These are phyloP conservation scores for Siniperca undulata DNA, from an alignment of 2,797 vertebrate species.

Conservation along the genomic window DNA sequence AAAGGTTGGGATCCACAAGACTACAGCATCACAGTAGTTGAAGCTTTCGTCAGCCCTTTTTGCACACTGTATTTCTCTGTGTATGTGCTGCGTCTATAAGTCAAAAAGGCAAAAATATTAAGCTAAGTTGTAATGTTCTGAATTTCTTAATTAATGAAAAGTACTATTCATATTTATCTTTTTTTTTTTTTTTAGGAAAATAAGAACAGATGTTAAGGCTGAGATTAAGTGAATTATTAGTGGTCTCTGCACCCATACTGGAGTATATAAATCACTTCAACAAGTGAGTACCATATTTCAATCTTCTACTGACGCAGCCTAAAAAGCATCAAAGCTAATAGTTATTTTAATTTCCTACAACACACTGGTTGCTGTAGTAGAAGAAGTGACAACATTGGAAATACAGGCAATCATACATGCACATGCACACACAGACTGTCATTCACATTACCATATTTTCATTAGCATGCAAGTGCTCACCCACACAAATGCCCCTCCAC, in stretches of 20 bases:
- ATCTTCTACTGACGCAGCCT: conserved; percentile 33
- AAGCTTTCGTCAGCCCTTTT: neutral
- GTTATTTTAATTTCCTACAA: conserved; percentile 41
- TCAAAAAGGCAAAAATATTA: neutral
- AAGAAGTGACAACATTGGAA: conserved; percentile 36
- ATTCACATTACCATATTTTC: conserved; percentile 28
- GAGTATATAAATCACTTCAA: neutral
- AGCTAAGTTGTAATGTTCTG: neutral
- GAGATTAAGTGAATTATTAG: neutral
- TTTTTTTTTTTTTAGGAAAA: neutral
- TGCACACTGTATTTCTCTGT: neutral
- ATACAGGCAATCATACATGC: conserved; percentile 16
- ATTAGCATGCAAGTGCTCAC: conserved; percentile 39
- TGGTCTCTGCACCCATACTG: neutral
- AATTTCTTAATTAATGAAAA: neutral
- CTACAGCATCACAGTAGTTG: neutral
- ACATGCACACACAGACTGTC: conserved; percentile 9
- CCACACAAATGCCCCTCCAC: conserved; percentile 12
- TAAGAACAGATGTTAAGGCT: neutral
- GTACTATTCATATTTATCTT: neutral
- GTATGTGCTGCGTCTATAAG: neutral
- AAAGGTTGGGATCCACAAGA: neutral
- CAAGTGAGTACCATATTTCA: conserved; percentile 2
- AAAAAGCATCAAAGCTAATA: conserved; percentile 47
- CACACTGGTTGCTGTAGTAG: conserved; percentile 31